Evolutionary conservation across 1,140 invertebrate species (phyloP).

Genomic region (Camponotus pennsylvanicus): DNA sequence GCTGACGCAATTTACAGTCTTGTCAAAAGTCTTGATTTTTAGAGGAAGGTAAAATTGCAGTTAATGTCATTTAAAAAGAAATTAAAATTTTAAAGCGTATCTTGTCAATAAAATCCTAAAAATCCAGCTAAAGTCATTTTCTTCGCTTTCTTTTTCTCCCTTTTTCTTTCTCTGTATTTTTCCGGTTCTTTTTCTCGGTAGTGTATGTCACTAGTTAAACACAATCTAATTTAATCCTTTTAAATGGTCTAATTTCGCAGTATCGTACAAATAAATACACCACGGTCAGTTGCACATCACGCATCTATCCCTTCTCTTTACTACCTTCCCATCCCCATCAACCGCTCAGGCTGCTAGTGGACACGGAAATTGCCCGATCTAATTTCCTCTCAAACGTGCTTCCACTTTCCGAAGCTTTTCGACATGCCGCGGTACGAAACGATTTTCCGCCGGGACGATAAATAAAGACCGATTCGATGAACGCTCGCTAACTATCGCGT

Average conservation of each 20-base stretch:
- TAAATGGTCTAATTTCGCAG: slow-evolving; percentile 66
- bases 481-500: slow-evolving; percentile 51
- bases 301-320: not conserved
- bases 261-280: slow-evolving; percentile 71
- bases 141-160: not conserved
- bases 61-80: not conserved
- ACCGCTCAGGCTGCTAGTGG: slow-evolving; percentile 23
- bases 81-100: not conserved
- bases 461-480: slow-evolving; percentile 63
- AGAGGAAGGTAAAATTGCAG: not conserved
- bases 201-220: slow-evolving; percentile 57
- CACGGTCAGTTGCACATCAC: slow-evolving; percentile 28
- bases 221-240: slow-evolving; percentile 72
- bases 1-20: not conserved
- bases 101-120: not conserved
- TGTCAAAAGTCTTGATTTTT: not conserved
- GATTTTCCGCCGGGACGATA: slow-evolving; percentile 58
- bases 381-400: slow-evolving; percentile 68
- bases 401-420: slow-evolving; percentile 46
- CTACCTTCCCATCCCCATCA: not conserved
- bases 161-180: not conserved
- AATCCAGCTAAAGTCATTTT: not conserved
- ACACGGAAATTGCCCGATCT: slow-evolving; percentile 68
- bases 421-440: slow-evolving; percentile 52
- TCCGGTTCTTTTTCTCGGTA: not conserved